Evolutionary conservation across 2,113 vertebrate species (phyloP).

Genomic region (Malaclemys terrapin): DNA sequence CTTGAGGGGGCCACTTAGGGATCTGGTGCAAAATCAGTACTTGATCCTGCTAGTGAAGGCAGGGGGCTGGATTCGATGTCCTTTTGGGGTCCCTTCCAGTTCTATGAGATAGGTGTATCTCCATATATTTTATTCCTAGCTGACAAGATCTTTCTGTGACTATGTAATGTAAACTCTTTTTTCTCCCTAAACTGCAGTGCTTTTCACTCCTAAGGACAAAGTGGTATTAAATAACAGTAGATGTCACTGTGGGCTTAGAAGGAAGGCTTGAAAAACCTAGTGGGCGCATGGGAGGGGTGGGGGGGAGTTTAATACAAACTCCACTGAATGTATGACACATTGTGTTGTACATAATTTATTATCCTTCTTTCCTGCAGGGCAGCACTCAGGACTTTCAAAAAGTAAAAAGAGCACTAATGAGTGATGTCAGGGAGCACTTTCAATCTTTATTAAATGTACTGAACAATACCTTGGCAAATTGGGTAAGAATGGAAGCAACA

Average conservation of each 20-base stretch:
- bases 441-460: neutral
- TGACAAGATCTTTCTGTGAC: fast-evolving
- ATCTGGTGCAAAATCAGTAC: too few relatives aligned
- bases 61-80: too few relatives aligned
- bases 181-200: fast-evolving
- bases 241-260: neutral
- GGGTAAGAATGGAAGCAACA: conserved; percentile 19
- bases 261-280: neutral
- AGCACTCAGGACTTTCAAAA: neutral
- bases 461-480: conserved; percentile 48
- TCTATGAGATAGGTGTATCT: too few relatives aligned
- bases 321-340: fast-evolving
- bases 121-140: neutral
- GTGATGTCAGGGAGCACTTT: conserved; percentile 28
- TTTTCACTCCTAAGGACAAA: neutral
- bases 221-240: neutral
- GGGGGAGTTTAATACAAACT: neutral
- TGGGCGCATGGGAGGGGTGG: fast-evolving
- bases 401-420: neutral
- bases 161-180: neutral
- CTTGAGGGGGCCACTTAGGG: too few relatives aligned
- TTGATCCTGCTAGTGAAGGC: too few relatives aligned
- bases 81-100: too few relatives aligned
- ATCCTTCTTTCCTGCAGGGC: neutral
- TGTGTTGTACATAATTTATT: neutral